Evolutionary conservation across 1,140 invertebrate species (phyloP), one percentile per base, ranked within the genome.

Genomic region (Ctenoplectra terminalis): DNA sequence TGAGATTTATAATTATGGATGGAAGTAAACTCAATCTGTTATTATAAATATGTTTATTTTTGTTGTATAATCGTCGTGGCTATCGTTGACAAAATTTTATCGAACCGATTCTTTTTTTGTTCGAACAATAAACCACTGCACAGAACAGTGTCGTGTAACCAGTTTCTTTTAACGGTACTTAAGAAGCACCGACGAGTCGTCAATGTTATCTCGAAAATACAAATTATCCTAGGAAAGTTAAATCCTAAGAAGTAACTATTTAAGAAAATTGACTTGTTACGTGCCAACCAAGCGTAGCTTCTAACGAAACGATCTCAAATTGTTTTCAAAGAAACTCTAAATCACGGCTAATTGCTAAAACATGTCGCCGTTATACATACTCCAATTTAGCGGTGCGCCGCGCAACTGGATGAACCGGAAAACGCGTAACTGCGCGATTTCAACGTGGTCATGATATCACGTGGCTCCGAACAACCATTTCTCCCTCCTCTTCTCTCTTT

Each of bases 401-500:
- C 37, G 46, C 23, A 15, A 29, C 31, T 29, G 37, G 48, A 67
- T n/a, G 64, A 77, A 67, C 50, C 75, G 75, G 52, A 77, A 77
- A 40, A 46, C 52, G 7, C 40, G 66, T 70, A 71, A 73, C 73
- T 58, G 77, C 26, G 29, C 17, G 66, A 52, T 52, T 48, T 72
- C 46, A 34, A 2, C 20, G 56, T 8, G 31, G 40, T 48, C 40
- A 61, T 5, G 20, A 29, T 43, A 71, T 79, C 54, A 70, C 77
- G 67, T 60, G 69, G 37, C 54, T 46, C 15, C n/a, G 26, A 43
- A 8, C 34, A 34, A 29, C 43, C 40, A 52, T 0, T 6, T 60
- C 15, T 50, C 15, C n/a, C 26, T 7, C 40, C 20, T 17, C 3
- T 9, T 54, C 34, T 69, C 4, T 50, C 29, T 31, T 11, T 50